Conservation (phyloP, 2,888 invertebrate genomes). For the Himalopsyche anomala region DNA sequence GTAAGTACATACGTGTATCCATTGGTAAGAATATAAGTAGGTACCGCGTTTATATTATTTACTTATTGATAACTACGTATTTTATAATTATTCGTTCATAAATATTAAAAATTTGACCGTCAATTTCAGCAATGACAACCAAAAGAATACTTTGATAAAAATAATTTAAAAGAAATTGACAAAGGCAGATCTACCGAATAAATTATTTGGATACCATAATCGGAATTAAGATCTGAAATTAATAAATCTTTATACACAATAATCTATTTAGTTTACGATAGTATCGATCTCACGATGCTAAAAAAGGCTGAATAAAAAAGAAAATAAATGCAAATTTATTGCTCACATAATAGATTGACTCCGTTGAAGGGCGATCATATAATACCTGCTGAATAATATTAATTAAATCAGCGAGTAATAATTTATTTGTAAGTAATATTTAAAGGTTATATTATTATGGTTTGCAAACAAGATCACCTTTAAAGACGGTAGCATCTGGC, state of each 20-base stretch:
- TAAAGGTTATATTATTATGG: conserved; percentile 46
- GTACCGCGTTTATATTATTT: too few relatives aligned
- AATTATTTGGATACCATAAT: neutral
- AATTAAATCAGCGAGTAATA: neutral
- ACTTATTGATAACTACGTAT: too few relatives aligned
- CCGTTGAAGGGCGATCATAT: neutral
- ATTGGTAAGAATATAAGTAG: too few relatives aligned
- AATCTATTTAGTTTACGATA: neutral
- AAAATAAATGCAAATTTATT: neutral
- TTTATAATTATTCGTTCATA: too few relatives aligned
- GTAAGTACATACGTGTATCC: too few relatives aligned
- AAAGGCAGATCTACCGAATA: neutral
- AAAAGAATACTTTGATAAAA: neutral
- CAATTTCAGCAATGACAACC: neutral
- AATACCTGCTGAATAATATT: conserved; percentile 4
- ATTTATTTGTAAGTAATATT: conserved; percentile 32
- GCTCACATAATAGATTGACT: neutral
- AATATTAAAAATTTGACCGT: too few relatives aligned
- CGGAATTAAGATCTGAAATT: neutral
- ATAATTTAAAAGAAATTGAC: neutral
- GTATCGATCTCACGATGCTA: neutral
- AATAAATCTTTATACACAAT: neutral
- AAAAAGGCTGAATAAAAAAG: neutral
- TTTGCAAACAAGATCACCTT: conserved; percentile 51
- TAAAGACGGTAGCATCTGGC: conserved; percentile 16